Conservation (phyloP, 2,113 vertebrate genomes). For the Nothocercus julius region DNA sequence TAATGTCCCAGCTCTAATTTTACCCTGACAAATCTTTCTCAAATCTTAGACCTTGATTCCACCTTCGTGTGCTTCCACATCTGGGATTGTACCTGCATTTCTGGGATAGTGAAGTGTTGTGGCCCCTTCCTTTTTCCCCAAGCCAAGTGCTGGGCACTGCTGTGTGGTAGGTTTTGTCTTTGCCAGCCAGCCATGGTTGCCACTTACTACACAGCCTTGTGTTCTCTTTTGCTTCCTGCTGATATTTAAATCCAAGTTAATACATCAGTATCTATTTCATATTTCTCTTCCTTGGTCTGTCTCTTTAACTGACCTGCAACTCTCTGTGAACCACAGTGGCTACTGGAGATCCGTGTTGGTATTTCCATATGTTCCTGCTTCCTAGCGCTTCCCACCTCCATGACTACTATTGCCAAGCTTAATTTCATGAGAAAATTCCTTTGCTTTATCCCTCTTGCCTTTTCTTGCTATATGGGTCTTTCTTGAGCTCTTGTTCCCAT, state of each 20-base stretch:
- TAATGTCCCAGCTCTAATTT: neutral
- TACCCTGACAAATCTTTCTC: neutral
- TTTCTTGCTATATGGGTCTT: neutral
- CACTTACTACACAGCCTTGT: neutral
- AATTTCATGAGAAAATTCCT: neutral
- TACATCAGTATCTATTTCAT: neutral
- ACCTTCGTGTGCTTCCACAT: fast-evolving
- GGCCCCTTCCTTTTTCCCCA: neutral
- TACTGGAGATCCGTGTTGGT: neutral
- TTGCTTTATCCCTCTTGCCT: neutral
- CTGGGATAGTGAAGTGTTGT: neutral
- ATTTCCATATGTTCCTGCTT: neutral
- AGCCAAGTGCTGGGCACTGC: neutral
- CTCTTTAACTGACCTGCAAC: neutral
- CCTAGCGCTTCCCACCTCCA: neutral
- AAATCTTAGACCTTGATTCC: neutral
- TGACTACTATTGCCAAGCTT: neutral
- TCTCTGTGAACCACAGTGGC: neutral
- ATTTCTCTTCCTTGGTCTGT: neutral
- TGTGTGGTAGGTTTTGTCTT: neutral
- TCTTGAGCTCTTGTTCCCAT: neutral
- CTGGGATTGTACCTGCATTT: neutral
- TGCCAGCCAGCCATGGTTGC: neutral
- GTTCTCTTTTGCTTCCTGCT: neutral
- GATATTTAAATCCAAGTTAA: neutral